Evolutionary conservation across 2,113 vertebrate species (phyloP).

Genomic region (Haplochromis vanheusdeni): DNA sequence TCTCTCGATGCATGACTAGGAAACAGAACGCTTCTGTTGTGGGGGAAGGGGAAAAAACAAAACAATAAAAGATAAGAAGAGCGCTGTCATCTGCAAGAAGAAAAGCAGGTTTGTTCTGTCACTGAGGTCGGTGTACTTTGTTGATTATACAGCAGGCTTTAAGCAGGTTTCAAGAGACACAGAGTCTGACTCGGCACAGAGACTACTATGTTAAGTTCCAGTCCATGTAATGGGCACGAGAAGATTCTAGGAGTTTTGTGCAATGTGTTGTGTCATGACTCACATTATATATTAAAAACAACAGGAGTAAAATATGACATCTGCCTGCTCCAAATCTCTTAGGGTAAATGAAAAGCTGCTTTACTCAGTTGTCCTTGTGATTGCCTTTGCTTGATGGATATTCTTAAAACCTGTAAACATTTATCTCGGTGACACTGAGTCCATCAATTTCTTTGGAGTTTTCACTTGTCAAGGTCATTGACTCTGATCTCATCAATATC

Average conservation of each 20-base stretch:
- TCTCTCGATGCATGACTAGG: slow-evolving; percentile 39
- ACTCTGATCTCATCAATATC: background rate
- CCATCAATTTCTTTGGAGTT: background rate
- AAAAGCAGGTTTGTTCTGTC: background rate
- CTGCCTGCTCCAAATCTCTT: background rate
- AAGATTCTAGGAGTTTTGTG: background rate
- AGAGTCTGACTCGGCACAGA: background rate
- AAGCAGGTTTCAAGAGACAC: background rate
- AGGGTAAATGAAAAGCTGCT: background rate
- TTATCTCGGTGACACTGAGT: background rate
- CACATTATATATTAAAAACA: background rate
- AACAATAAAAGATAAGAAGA: background rate
- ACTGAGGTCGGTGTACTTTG: background rate
- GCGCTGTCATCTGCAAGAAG: background rate
- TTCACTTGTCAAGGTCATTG: background rate
- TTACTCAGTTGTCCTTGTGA: background rate
- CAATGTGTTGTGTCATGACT: background rate
- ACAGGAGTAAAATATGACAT: background rate
- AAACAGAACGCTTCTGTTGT: background rate
- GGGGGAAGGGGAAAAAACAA: background rate
- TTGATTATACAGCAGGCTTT: background rate
- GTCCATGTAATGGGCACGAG: too few relatives aligned
- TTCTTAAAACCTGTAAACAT: background rate
- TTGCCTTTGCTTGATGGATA: background rate
- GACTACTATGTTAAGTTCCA: background rate